Base-by-base conservation (phyloP, 2,797 vertebrate species). In the Oryzias sinensis region DNA sequence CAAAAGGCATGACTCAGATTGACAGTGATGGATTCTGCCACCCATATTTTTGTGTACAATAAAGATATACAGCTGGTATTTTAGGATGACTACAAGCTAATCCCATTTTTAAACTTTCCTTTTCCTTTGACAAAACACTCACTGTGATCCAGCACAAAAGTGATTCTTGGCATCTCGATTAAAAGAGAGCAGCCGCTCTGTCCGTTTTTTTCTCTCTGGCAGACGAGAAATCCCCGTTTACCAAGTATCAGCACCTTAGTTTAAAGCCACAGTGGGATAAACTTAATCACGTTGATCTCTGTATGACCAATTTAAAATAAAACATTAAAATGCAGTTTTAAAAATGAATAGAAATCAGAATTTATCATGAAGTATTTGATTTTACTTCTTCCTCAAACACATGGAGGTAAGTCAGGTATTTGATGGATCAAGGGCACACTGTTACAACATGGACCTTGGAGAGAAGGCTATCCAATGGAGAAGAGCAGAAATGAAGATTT, bases 401-500 rank as follows among this genome's bases (percentile, higher is more conserved):
- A 29, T 55, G 5, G 77, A 84, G 86, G 82, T 87, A 87, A 87
- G 86, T 85, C 63, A 52, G 52, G 69, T 33, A 77, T 62, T 52
- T 45, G 48, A 20, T 54, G 65, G 65, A 57, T 41, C 43, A 20
- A 11, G 33, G 8, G 9, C 33, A 11, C 9, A 33, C 8, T 33
- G 11, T 33, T 33, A 33, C 8, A 33, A 33, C 8, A 33, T 33
- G 9, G 6, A 27, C 6, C 27, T 27, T 5, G 6, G 27, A 27
- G 33, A 33, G 33, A 33, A 33, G 9, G 9, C 9, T 33, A 33
- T 33, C 8, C 33, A 33, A 33, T 9, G 9, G 33, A 33, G 33
- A 33, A 33, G 11, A 33, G 20, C 20, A 22, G 20, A 22, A 22
- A 1, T 22, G 33, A 2, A 2, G 33, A 33, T 9, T 33, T 33